Evolutionary conservation across 2,797 vertebrate species (phyloP).

Genomic region (Rhinella marina): DNA sequence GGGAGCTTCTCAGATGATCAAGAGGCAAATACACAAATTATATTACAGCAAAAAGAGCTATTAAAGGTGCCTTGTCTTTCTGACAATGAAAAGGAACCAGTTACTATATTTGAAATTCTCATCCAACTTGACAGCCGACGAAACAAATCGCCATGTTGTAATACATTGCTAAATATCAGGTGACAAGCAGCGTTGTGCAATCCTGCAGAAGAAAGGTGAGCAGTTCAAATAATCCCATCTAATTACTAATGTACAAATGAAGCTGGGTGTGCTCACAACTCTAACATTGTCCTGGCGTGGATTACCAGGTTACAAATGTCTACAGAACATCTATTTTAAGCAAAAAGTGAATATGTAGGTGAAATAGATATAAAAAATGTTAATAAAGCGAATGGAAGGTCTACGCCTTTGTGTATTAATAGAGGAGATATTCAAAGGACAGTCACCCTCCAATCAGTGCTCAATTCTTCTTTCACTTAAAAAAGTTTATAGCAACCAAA

Average conservation of each 20-base stretch:
- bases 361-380: background rate
- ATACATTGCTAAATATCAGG: background rate
- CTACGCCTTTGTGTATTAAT: background rate
- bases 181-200: background rate
- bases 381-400: background rate
- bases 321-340: background rate
- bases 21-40: too few relatives aligned
- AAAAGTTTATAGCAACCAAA: too few relatives aligned
- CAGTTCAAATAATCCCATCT: background rate
- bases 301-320: background rate
- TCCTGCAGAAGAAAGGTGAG: background rate
- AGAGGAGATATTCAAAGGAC: too few relatives aligned
- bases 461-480: too few relatives aligned
- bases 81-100: background rate
- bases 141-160: background rate
- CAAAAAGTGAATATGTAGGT: background rate
- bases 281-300: background rate
- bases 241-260: slow-evolving; percentile 22
- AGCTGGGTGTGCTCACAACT: background rate
- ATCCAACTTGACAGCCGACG: background rate
- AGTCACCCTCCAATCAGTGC: too few relatives aligned
- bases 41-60: too few relatives aligned
- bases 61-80: too few relatives aligned
- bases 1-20: too few relatives aligned
- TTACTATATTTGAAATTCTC: too few relatives aligned